Evolutionary conservation across 2,797 vertebrate species (phyloP).

Genomic region (Phaenicophaeus curvirostris): DNA sequence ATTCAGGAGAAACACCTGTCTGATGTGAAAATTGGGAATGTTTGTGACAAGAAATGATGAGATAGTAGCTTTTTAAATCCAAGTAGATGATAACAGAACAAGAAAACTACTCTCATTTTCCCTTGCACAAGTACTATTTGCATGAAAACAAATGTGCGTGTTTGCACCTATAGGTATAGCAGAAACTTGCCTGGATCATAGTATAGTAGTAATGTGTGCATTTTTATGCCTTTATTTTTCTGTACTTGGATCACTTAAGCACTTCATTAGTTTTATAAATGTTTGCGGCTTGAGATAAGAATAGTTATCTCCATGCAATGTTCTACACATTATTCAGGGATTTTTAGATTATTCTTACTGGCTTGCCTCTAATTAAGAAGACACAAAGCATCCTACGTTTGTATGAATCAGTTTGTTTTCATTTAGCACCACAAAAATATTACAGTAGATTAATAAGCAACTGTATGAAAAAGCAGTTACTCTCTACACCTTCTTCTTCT

Average conservation of each 20-base stretch:
- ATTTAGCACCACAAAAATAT: not conserved
- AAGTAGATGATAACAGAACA: not conserved
- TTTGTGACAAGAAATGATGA: not conserved
- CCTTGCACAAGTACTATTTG: not conserved
- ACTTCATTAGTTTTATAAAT: not conserved
- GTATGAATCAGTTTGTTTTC: not conserved
- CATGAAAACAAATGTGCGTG: not conserved
- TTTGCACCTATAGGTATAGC: not conserved
- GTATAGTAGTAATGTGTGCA: not conserved
- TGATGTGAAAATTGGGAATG: not conserved
- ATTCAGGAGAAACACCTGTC: not conserved
- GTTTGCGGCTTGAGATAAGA: not conserved
- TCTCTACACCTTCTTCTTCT: not conserved
- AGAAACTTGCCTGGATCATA: not conserved
- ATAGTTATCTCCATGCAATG: not conserved
- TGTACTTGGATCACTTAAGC: not conserved
- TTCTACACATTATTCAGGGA: not conserved
- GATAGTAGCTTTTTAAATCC: not conserved
- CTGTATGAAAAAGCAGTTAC: not conserved
- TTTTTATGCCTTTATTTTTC: not conserved
- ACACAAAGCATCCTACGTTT: not conserved
- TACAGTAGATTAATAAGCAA: not conserved
- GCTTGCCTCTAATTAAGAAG: not conserved
- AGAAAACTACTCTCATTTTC: not conserved
- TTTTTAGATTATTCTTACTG: not conserved